Evolutionary conservation across 1,140 invertebrate species (phyloP), one percentile per base, ranked within the genome.

Genomic region (Metaphire vulgaris): DNA sequence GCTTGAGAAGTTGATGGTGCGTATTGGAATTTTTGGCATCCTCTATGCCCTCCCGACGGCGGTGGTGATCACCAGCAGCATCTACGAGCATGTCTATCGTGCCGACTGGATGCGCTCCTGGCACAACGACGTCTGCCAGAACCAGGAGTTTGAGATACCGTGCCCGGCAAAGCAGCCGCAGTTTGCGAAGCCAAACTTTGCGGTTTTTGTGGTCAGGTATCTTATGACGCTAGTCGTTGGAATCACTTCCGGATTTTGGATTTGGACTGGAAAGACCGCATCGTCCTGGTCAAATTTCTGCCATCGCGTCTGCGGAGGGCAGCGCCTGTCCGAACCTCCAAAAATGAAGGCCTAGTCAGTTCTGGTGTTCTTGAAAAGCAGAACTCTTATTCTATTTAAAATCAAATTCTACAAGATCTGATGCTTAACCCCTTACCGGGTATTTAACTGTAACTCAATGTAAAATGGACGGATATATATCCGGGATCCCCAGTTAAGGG

Each of bases 201-300:
- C 90, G 80, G 86, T 91, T 6, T 97, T 96, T 84, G 95, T 97
- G 91, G 91, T 95, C 71, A 98, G 98, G 83, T 98, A 98, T 88
- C 88, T 98, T 72, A 96, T 96, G 91, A 92, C 92, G 26, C 93
- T 99, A 88, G 94, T 98, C 73, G 95, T 98, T 26, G 96, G 96
- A 1, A 95, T 99, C 56, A 97, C 95, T 0, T 97, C 94, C 1
- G 95, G 93, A 79, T 93, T 98, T 77, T 99, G 96, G 96, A 94
- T 98, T 41, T 97, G 96, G 91, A 97, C 95, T 15, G 92, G 93
- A 41, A 99, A 99, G 87, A 99, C 97, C 0, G 88, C 98, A 79
- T 91, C 91, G 68, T 96, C 93, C 78, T 56, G 41, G 41, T 6
- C 41, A 56, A 6, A 56, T 6, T 75, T 78, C 68, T 75, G 33